Conservation (phyloP, 2,113 vertebrate genomes). For the Heterochromis multidens region DNA sequence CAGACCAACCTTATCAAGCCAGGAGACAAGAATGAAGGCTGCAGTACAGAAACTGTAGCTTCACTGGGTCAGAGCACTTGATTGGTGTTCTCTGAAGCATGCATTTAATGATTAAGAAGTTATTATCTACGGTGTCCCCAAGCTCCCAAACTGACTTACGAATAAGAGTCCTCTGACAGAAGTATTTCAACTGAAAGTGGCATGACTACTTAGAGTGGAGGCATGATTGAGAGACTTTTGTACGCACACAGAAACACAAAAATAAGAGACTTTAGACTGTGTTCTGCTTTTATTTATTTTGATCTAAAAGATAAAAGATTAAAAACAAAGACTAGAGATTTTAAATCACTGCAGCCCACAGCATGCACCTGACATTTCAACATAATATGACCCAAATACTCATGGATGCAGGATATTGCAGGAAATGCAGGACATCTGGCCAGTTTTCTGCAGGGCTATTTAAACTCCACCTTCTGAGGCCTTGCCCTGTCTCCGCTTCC, state of each 20-base stretch:
- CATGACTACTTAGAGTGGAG: not conserved
- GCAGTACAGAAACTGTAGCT: constrained; percentile 7
- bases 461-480: not conserved
- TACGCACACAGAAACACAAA: not conserved
- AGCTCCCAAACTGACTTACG: constrained; percentile 20
- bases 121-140: constrained; percentile 15
- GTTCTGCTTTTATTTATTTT: not conserved
- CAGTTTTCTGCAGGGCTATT: not conserved
- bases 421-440: not conserved
- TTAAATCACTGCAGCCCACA: not conserved
- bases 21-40: constrained; percentile 26
- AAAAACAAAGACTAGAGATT: not conserved
- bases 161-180: constrained; percentile 12
- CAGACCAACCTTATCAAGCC: constrained; percentile 55
- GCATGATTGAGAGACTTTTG: not conserved
- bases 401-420: not conserved
- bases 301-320: not conserved
- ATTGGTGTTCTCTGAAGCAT: constrained; percentile 47
- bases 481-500: no score
- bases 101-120: constrained; percentile 36
- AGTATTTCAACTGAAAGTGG: constrained; percentile 14
- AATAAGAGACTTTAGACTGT: not conserved
- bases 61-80: constrained; percentile 31
- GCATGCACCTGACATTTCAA: not conserved
- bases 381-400: no score